Conservation (phyloP, 2,888 invertebrate genomes). For the Lypha dubia region DNA sequence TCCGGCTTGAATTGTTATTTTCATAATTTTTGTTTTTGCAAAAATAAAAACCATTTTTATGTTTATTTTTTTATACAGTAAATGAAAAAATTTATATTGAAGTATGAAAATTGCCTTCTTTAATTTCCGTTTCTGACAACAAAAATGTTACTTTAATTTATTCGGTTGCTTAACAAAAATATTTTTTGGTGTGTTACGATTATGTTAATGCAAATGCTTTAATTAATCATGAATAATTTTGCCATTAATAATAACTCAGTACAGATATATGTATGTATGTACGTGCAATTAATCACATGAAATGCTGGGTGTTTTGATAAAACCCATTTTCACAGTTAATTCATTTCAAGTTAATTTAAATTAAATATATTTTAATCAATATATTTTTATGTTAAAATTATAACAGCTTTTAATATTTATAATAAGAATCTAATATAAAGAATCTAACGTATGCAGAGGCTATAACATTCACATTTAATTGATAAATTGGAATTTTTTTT, state of each 20-base stretch:
- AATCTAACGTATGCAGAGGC: too few relatives aligned
- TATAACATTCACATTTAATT: too few relatives aligned
- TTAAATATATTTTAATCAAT: background rate
- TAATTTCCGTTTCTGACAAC: background rate
- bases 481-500: too few relatives aligned
- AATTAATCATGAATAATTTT: constrained; percentile 26
- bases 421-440: too few relatives aligned
- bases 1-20: background rate
- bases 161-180: background rate
- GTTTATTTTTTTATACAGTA: background rate
- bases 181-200: background rate
- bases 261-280: background rate
- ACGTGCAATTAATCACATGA: background rate
- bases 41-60: constrained; percentile 12
- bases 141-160: constrained; percentile 3
- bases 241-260: background rate
- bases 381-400: too few relatives aligned
- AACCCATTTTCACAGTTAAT: background rate
- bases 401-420: too few relatives aligned
- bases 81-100: background rate
- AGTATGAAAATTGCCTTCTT: background rate
- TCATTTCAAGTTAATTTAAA: background rate
- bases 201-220: constrained; percentile 2
- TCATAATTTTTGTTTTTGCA: constrained; percentile 9
- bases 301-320: background rate